phyloP scores from a whole-genome alignment of 2,797 vertebrate species.

The Champsocephalus esox region DNA sequence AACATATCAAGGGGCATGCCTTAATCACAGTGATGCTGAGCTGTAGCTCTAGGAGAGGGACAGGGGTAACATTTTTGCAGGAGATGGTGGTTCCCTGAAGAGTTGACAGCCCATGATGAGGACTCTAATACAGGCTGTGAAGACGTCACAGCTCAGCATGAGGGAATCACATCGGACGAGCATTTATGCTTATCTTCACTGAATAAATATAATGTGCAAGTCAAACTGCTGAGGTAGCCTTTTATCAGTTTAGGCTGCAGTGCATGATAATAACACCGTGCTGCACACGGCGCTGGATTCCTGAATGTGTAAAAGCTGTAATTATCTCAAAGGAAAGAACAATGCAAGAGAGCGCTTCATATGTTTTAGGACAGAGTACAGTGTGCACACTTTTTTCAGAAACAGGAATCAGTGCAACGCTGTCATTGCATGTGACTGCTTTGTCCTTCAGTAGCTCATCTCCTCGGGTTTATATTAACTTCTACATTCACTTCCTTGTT shows the following conservation, averaged over 20 bases:
- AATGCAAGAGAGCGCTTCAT: conserved; percentile 65
- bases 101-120: conserved; percentile 47
- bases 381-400: conserved; percentile 19
- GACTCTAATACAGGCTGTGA: conserved; percentile 39
- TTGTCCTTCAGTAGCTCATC: conserved; percentile 55
- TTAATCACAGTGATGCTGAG: conserved; percentile 76
- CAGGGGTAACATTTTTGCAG: conserved; percentile 42
- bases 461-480: conserved; percentile 68
- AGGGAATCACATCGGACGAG: conserved; percentile 36
- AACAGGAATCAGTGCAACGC: conserved; percentile 24
- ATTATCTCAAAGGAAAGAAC: conserved; percentile 76
- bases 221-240: conserved; percentile 71
- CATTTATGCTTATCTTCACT: conserved; percentile 67
- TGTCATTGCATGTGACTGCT: conserved; percentile 51
- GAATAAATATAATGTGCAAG: conserved; percentile 62
- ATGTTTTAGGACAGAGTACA: conserved; percentile 50
- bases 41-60: conserved; percentile 32
- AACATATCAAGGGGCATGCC: conserved; percentile 72
- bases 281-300: conserved; percentile 60
- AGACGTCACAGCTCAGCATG: conserved; percentile 38
- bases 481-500: conserved; percentile 62
- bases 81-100: conserved; percentile 49
- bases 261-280: conserved; percentile 65
- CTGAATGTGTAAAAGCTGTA: conserved; percentile 74
- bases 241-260: conserved; percentile 65